These are phyloP conservation scores for Rhabditoides inermis DNA, from an alignment of 2,888 invertebrate genomes.

Conservation along the genomic window DNA sequence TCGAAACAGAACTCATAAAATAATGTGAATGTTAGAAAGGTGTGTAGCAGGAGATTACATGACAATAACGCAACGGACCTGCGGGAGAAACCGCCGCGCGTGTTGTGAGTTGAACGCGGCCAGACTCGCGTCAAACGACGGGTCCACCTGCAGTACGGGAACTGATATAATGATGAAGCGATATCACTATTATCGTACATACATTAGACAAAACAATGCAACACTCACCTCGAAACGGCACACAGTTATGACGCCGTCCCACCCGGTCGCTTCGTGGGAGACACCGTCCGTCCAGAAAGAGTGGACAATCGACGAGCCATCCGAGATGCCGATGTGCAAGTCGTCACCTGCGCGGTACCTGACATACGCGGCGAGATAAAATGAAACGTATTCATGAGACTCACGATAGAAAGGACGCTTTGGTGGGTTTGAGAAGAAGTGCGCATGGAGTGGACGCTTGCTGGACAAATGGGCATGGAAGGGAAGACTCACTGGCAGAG, in stretches of 20 bases:
- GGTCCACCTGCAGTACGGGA: no score
- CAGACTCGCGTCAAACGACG: slow-evolving; percentile 10
- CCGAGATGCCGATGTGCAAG: slow-evolving; percentile 20
- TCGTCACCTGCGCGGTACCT: slow-evolving; percentile 18
- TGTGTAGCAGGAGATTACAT: background rate
- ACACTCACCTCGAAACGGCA: slow-evolving; percentile 11
- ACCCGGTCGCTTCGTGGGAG: slow-evolving; percentile 4
- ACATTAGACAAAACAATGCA: no score
- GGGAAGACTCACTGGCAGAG: slow-evolving; percentile 5
- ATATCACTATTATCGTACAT: no score
- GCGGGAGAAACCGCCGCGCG: slow-evolving; percentile 2
- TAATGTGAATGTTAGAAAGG: background rate
- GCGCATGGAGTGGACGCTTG: slow-evolving; percentile 12
- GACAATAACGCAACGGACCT: background rate
- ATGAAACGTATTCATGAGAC: background rate
- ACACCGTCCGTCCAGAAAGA: slow-evolving; percentile 19
- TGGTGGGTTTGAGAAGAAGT: slow-evolving; percentile 19
- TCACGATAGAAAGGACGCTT: slow-evolving; percentile 13
- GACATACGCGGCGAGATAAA: background rate
- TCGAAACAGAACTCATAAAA: slow-evolving; percentile 1
- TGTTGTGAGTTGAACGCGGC: slow-evolving; percentile 7
- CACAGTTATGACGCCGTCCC: slow-evolving; percentile 14
- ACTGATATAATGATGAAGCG: no score
- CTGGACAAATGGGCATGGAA: slow-evolving; percentile 16
- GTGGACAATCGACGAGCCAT: slow-evolving; percentile 13